Percentiles rank a stretch among this genome's conserved stretches.
Evolutionary conservation across 2,113 vertebrate species (phyloP).

Genomic region (Odocoileus hemionus): DNA sequence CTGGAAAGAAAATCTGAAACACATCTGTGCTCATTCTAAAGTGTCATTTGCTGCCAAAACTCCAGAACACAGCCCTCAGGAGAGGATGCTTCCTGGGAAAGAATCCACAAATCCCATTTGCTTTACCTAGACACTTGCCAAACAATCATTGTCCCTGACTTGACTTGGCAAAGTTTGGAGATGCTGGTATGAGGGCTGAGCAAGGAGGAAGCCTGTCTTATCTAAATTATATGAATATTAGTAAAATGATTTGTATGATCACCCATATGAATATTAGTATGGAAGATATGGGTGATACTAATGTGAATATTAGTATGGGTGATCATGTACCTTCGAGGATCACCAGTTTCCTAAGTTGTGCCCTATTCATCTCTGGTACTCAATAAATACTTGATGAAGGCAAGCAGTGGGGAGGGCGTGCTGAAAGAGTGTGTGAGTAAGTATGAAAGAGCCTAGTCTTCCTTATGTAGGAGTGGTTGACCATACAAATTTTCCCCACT

Average conservation of each 20-base stretch:
- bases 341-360: not conserved
- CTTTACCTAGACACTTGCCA: not conserved
- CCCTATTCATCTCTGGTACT: not conserved
- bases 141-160: not conserved
- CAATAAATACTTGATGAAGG: not conserved
- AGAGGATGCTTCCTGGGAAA: constrained; percentile 11
- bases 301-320: not conserved
- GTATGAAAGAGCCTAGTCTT: not conserved
- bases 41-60: not conserved
- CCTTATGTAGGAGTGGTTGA: not conserved
- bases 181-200: not conserved
- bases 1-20: not conserved
- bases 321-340: not conserved
- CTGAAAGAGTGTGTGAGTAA: not conserved
- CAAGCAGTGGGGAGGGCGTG: not conserved
- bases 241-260: not conserved
- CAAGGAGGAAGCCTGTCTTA: not conserved
- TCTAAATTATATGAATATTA: not conserved
- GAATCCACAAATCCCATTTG: constrained; percentile 30
- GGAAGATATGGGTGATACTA: not conserved
- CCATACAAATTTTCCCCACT: not conserved
- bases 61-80: not conserved
- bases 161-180: not conserved
- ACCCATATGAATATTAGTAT: not conserved
- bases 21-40: not conserved